phyloP scores from a whole-genome alignment of 2,797 vertebrate genomes.

The Catharus ustulatus region DNA sequence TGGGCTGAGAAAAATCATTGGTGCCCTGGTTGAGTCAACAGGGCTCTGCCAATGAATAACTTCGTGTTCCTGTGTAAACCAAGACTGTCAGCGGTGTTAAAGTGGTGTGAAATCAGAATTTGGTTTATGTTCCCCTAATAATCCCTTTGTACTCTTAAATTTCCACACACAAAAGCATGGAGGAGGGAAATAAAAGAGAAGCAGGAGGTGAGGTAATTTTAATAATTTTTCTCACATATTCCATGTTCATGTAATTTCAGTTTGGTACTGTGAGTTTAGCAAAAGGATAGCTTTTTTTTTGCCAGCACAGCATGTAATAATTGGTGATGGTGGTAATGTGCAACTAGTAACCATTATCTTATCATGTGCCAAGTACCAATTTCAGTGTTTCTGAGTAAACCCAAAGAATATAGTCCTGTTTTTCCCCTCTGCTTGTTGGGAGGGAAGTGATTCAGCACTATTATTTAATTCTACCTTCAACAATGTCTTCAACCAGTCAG shows the following conservation, averaged over 20 bases:
- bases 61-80: background rate
- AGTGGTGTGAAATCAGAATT: background rate
- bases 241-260: background rate
- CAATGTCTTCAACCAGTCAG: background rate
- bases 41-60: background rate
- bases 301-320: background rate
- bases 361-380: background rate
- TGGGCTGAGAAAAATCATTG: background rate
- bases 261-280: background rate
- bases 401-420: background rate
- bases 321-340: background rate
- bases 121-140: background rate
- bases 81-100: background rate
- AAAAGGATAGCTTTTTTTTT: background rate
- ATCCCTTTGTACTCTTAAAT: background rate
- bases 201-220: background rate
- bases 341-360: background rate
- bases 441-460: background rate
- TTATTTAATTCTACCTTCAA: conserved; percentile 35
- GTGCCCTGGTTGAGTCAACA: fast-evolving
- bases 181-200: background rate
- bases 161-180: background rate
- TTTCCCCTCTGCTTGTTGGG: background rate
- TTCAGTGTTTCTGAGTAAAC: background rate
- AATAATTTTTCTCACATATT: background rate